Base-by-base conservation (phyloP, 2,797 vertebrate species). In the Takifugu rubripes region DNA sequence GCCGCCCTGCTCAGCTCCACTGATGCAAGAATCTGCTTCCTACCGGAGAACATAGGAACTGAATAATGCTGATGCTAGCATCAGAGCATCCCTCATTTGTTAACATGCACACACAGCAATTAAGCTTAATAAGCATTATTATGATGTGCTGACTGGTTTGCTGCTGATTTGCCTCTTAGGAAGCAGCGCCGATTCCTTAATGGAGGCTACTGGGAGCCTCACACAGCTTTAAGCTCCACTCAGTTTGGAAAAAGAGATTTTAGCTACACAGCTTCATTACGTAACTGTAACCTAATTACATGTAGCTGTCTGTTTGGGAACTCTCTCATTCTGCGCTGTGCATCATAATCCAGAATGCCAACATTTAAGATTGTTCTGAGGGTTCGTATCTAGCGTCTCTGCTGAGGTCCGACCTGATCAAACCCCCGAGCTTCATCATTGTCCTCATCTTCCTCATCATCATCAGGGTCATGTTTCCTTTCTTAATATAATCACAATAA, bases 371-470 rank as follows among this genome's bases (percentile, higher is more conserved):
- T 33, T 33, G 31, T 40, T 40, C 33, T 33, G 33, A 33, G 33
- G 33, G 9, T 33, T 9, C 1, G 2, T 33, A 10, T 33, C 33
- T 9, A 33, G 33, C 33, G 43, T 64, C 61, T 66, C 62, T 48
- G 15, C 48, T 49, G 72, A 54, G 66, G 61, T 62, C 45, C 61
- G 65, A 81, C 72, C 63, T 3, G 1, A 40, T 40, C 36, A 40
- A 14, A 40, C 36, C 36, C 12, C 21, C 10, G 11, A 8, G 14
- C 49, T 56, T 76, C 70, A 57, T 55, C 62, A 10, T 64, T 54
- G 54, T 46, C 1, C 10, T 6, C 25, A 44, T 25, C 43, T 29
- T 21, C 56, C 11, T 36, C 33, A 11, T 36, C 33, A 36, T 36
- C 33, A 11, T 36, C 33, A 36, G 4, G 0, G 7, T 36, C 33